phyloP scores from a whole-genome alignment of 2,113 vertebrate species.

The Glareola pratincola region DNA sequence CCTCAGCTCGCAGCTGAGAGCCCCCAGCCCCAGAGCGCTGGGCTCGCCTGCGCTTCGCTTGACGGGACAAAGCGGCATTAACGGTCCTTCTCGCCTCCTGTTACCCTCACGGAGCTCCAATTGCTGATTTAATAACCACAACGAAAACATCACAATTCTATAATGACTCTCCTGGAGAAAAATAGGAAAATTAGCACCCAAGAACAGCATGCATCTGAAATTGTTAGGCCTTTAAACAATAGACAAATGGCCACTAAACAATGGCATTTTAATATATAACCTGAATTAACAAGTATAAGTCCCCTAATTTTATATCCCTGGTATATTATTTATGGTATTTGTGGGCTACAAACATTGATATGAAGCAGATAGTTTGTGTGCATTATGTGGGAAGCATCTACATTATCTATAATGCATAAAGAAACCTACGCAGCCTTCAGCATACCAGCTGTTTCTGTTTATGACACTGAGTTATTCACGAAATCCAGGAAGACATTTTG shows the following conservation, averaged over 20 bases:
- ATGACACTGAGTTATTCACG: constrained; percentile 61
- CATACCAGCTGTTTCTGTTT: constrained; percentile 71
- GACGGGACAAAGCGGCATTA: neutral
- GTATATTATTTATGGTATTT: constrained; percentile 8
- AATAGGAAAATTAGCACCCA: neutral
- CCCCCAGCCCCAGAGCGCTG: neutral
- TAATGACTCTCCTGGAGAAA: neutral
- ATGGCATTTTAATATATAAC: constrained; percentile 13
- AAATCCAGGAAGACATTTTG: constrained; percentile 61
- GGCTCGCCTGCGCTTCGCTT: neutral
- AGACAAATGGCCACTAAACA: constrained; percentile 24
- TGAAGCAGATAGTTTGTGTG: neutral
- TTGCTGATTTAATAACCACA: constrained; percentile 23
- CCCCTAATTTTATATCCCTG: neutral
- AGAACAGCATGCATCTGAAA: neutral
- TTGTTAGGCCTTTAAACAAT: constrained; percentile 31
- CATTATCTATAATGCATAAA: constrained; percentile 57
- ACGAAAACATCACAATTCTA: constrained; percentile 1
- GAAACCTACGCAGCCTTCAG: constrained; percentile 60
- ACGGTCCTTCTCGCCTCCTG: neutral
- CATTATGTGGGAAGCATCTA: constrained; percentile 6
- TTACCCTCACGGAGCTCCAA: neutral
- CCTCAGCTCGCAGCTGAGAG: neutral
- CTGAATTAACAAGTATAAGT: neutral
- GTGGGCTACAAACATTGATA: neutral